Evolutionary conservation across 1,140 invertebrate species (phyloP).

Genomic region (Phthorimaea operculella): DNA sequence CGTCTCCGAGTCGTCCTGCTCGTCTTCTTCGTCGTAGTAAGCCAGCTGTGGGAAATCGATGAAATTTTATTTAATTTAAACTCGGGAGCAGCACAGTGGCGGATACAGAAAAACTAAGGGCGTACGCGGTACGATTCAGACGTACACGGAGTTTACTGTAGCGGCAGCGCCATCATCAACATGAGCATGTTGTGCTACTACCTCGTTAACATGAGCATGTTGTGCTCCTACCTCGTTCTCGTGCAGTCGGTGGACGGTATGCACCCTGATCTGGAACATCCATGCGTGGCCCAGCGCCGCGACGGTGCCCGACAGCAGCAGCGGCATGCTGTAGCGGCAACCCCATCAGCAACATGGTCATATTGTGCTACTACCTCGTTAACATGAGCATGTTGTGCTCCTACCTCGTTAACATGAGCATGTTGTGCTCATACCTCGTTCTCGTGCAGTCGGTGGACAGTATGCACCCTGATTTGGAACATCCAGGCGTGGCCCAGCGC

Average conservation of each 20-base stretch:
- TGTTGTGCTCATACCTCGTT: slow-evolving; percentile 31
- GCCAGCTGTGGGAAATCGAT: slow-evolving; percentile 26
- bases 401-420: slow-evolving; percentile 24
- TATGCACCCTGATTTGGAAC: slow-evolving; percentile 59
- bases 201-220: too few relatives aligned
- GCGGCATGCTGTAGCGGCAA: slow-evolving; percentile 53
- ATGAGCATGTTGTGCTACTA: too few relatives aligned
- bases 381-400: too few relatives aligned
- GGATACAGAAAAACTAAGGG: too few relatives aligned
- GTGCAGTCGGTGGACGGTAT: slow-evolving; percentile 42
- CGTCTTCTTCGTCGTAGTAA: slow-evolving; percentile 46
- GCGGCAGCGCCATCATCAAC: slow-evolving; percentile 54
- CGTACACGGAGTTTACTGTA: too few relatives aligned
- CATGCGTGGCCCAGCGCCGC: slow-evolving; percentile 51
- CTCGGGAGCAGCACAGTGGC: too few relatives aligned
- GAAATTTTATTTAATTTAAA: too few relatives aligned
- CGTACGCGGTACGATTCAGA: too few relatives aligned
- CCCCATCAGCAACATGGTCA: slow-evolving; percentile 60
- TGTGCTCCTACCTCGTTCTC: slow-evolving; percentile 37
- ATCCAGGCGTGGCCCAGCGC: slow-evolving; percentile 57
- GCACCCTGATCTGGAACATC: slow-evolving; percentile 59
- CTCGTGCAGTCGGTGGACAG: slow-evolving; percentile 43
- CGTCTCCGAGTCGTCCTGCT: slow-evolving; percentile 29
- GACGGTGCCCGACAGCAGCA: too few relatives aligned
- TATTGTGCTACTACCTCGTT: too few relatives aligned